Base-by-base conservation (phyloP, 2,888 invertebrate genomes). In the Drosophila mercatorum region DNA sequence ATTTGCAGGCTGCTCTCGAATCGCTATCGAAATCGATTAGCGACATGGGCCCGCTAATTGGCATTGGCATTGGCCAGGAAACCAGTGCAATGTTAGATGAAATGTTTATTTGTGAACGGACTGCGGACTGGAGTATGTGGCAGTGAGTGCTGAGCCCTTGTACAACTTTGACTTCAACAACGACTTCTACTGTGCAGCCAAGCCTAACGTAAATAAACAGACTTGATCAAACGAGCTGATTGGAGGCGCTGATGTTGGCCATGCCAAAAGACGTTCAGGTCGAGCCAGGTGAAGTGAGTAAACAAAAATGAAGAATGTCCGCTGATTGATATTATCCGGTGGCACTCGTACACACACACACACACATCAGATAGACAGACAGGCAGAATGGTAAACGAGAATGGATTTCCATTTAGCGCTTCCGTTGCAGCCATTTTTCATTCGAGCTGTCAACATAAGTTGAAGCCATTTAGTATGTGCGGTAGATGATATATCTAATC, bases 301-400 rank as follows among this genome's bases (percentile, higher is more conserved):
- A 90, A 88, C 90, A 88, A 85, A 87, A 80, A 83, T 81, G 75
- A 82, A 84, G 71, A 79, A 86, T 90, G 77, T 90, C 61, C 89
- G 88, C 75, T 89, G 88, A 89, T 90, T 89, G 88, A 90, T 78
- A 88, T 75, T 86, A 90, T 81, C 90, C 88, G 89, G 80, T 84
- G 60, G 40, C 43, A 34, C 59, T 47, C 56, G 10, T 14, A 14
- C 44, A 46, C 43, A 22, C 59, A 38, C 22, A 14, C 61, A 22
- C 22, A 22, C 22, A 22, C 22, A 22, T 28, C 28, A 28, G 28
- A 22, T 22, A 22, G 40, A 10, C 28, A 59, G 41, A 55, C 49
- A 63, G 51, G 58, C 56, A 56, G 61, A 72, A 73, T 88, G 49
- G 78, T 52, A 65, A 69, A 64, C 63, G 69, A 46, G 66, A 72